Conservation (phyloP, 2,888 invertebrate genomes). For the Lissocephala sabroskyi region DNA sequence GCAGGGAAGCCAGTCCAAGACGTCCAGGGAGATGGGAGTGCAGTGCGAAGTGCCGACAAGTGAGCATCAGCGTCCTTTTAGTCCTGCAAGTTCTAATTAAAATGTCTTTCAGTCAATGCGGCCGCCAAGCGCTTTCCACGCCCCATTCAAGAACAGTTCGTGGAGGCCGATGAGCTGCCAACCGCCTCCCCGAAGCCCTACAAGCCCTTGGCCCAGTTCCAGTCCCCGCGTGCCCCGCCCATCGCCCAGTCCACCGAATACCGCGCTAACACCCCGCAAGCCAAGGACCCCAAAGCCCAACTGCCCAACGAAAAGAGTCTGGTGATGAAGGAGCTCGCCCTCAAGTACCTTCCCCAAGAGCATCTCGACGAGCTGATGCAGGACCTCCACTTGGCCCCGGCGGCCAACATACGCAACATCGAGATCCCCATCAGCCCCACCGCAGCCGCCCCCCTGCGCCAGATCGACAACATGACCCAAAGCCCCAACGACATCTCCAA, state of each 20-base stretch:
- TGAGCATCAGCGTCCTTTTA: conserved; percentile 6
- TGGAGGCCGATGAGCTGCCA: conserved; percentile 38
- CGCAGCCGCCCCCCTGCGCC: conserved; percentile 33
- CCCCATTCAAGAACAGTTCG: conserved; percentile 41
- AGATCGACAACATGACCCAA: conserved; percentile 52
- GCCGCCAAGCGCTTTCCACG: conserved; percentile 32
- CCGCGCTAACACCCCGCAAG: conserved; percentile 45
- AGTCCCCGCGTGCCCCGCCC: conserved; percentile 40
- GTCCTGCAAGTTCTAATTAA: not conserved
- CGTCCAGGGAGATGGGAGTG: conserved; percentile 27
- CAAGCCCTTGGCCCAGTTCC: conserved; percentile 25
- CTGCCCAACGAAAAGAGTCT: conserved; percentile 62
- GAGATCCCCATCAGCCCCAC: not conserved
- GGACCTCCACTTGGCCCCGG: conserved; percentile 44
- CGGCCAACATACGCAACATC: conserved; percentile 6
- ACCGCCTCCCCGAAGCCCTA: conserved; percentile 11
- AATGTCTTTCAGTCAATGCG: conserved; percentile 15
- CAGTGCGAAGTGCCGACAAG: conserved; percentile 37
- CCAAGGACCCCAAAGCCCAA: conserved; percentile 4
- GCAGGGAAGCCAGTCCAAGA: conserved; percentile 15
- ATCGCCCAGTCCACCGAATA: conserved; percentile 64
- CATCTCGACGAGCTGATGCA: conserved; percentile 62
- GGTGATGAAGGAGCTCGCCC: conserved; percentile 69
- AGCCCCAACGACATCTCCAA: conserved; percentile 64
- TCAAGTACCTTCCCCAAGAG: conserved; percentile 66